Base-by-base conservation (phyloP, 1,140 invertebrate species). In the Drosophila busckii region DNA sequence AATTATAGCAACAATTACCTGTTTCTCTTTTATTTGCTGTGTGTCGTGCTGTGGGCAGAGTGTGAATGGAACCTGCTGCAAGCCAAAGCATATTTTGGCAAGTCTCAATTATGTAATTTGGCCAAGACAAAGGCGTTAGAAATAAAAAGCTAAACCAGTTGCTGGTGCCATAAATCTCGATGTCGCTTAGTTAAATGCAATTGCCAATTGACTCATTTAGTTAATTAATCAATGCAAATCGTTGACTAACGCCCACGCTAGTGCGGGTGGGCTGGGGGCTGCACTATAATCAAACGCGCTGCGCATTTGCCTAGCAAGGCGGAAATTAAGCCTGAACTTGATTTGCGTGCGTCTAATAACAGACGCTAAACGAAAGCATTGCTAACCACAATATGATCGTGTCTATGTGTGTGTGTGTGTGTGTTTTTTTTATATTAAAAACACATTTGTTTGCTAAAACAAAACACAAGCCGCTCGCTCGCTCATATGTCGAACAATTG, bases 1-100 rank as follows among this genome's bases (percentile, higher is more conserved):
- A 54, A 54, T 60, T 54, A 32, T 40, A 38, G 13, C 58, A 46
- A 55, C 48, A 50, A 69, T 68, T 69, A 64, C 70, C 70, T 15
- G 64, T 53, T 61, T 35, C 22, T 8, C 31, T 19, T 20, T 28
- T 59, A n/a, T 52, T 34, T 19, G 35, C 41, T 28, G 26, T 9
- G 49, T n/a, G n/a, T n/a, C n/a, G n/a, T n/a, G 23, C 49, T 55
- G 70, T 75, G 70, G 70, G 70, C 40, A 75, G 70, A 75, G 70
- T 75, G 64, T 65, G 59, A 76, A 75, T 69, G 64, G 29, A 56
- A 58, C 52, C 55, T 70, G 61, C 29, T 42, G 2, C 23, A 12
- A 2, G 9, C 26, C 10, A 9, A 7, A 31, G 16, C 7, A 13
- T 15, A 35, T 6, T 53, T 65, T 49, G 42, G 45, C 42, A 31